Percentiles rank a stretch among this genome's conserved stretches.
phyloP scores from a whole-genome alignment of 1,140 invertebrate genomes.

The Uloborus diversus region DNA sequence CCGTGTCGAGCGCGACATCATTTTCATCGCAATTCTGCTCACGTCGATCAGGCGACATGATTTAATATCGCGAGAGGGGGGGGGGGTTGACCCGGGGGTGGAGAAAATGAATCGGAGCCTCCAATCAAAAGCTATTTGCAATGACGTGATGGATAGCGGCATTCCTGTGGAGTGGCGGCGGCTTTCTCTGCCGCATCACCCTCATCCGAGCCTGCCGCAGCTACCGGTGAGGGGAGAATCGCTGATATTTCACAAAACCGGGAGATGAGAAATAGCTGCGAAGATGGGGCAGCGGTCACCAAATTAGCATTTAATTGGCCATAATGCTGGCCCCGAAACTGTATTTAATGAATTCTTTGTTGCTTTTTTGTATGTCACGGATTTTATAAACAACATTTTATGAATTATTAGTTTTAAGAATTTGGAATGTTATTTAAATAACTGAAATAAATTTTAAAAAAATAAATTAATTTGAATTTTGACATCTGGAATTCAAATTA shows the following conservation, averaged over 20 bases:
- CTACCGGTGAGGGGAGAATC: background rate
- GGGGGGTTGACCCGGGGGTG: background rate
- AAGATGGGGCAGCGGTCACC: too few species aligned
- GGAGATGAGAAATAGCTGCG: too few species aligned
- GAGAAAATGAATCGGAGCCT: slow-evolving; percentile 1
- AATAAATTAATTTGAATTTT: too few species aligned
- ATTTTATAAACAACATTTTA: too few species aligned
- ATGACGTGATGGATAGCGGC: slow-evolving; percentile 32
- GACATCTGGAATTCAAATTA: too few species aligned
- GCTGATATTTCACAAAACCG: background rate
- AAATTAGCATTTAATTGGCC: too few species aligned
- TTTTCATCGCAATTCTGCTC: slow-evolving; percentile 12
- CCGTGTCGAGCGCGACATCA: background rate
- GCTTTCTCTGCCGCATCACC: background rate
- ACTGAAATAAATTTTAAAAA: too few species aligned
- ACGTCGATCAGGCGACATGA: slow-evolving; percentile 6
- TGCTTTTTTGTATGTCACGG: too few species aligned
- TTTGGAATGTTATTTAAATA: too few species aligned
- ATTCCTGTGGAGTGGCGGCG: background rate
- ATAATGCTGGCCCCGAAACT: too few species aligned
- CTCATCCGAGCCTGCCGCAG: background rate
- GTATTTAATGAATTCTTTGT: too few species aligned
- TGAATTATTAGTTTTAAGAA: too few species aligned
- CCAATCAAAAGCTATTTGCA: slow-evolving; percentile 43
- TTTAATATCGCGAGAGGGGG: slow-evolving; percentile 19